These are phyloP conservation scores for Scelioninae gen. 1 DNA, from an alignment of 2,888 invertebrate genomes.

Conservation along the genomic window DNA sequence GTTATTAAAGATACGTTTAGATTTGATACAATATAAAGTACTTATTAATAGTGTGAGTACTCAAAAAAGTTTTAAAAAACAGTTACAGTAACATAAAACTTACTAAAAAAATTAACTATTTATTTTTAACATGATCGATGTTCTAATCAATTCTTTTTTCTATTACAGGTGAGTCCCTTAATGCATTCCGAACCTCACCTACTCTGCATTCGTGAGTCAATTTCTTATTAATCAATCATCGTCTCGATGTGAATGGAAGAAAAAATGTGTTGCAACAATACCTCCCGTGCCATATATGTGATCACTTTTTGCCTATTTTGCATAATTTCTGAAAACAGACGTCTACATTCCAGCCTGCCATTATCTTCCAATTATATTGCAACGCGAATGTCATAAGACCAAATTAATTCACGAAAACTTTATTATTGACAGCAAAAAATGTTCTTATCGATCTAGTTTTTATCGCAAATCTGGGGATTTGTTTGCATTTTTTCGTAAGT, in stretches of 20 bases:
- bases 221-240: constrained; percentile 43
- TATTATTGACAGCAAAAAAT: constrained; percentile 24
- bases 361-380: constrained; percentile 54
- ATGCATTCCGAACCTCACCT: constrained; percentile 4
- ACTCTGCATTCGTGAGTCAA: constrained; percentile 14
- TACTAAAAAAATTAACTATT: no score
- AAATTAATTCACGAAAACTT: constrained; percentile 44
- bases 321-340: constrained; percentile 58
- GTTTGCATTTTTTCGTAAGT: background rate
- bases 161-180: constrained; percentile 31
- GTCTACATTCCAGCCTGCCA: constrained; percentile 39
- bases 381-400: constrained; percentile 48
- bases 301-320: constrained; percentile 48
- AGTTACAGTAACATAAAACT: no score
- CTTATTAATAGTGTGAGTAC: no score
- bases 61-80: no score
- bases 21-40: no score
- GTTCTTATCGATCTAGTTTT: background rate
- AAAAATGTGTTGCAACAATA: constrained; percentile 24
- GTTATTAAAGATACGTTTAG: no score
- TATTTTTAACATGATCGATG: no score
- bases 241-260: background rate
- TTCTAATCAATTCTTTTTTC: no score
- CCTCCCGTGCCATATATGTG: background rate
- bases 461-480: background rate